Percentiles rank a stretch among this genome's conserved stretches.
Evolutionary conservation across 2,797 vertebrate genomes (phyloP).

Genomic region (Balearica regulorum): DNA sequence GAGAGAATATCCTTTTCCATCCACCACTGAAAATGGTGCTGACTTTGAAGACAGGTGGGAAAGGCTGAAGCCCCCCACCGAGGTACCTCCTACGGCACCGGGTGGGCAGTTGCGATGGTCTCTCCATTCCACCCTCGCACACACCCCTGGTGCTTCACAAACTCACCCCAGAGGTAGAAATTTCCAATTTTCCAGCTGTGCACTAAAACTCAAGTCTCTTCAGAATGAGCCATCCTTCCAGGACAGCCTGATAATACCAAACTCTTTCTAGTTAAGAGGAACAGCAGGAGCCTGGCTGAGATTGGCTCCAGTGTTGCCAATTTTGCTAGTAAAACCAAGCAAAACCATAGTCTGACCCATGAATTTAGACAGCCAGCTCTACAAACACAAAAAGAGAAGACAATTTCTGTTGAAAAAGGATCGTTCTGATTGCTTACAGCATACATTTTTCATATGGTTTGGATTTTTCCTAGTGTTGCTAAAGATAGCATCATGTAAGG

Average conservation of each 20-base stretch:
- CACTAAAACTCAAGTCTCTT: not conserved
- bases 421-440: not conserved
- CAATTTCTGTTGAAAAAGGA: not conserved
- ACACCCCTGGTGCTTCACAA: not conserved
- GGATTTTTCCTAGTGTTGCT: not conserved
- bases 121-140: not conserved
- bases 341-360: not conserved
- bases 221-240: not conserved
- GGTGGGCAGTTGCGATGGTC: not conserved
- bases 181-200: not conserved
- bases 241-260: not conserved
- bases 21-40: not conserved
- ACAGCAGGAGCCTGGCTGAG: not conserved
- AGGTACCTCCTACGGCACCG: fast-evolving
- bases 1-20: not conserved
- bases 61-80: not conserved
- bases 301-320: not conserved
- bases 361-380: not conserved
- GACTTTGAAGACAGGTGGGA: not conserved
- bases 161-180: not conserved
- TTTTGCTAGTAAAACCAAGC: not conserved
- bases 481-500: not conserved
- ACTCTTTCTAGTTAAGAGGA: not conserved
- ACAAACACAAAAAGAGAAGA: not conserved
- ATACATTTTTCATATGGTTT: not conserved